Base-by-base conservation (phyloP, 2,113 vertebrate genomes). In the Trematomus loennbergii region DNA sequence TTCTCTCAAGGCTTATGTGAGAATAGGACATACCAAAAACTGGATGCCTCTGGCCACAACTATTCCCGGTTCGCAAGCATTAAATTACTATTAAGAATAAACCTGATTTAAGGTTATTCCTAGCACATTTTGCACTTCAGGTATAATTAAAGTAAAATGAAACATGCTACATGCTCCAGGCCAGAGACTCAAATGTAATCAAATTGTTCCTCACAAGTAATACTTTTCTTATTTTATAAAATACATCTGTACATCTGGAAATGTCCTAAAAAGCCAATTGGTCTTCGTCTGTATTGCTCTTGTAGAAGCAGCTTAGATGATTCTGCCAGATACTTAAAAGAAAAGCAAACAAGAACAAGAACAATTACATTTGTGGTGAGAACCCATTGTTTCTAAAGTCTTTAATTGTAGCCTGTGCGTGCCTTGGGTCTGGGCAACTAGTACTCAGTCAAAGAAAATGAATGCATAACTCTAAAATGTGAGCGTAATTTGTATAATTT, bases 401-500 rank as follows among this genome's bases (percentile, higher is more conserved):
- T 69, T 83, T 67, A 64, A 86, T 88, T 50, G 82, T 12, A 74
- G 74, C 8, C 40, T 59, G 9, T 6, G 12, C 7, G 0, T 33
- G 79, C 36, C 46, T 72, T 1, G 2, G 9, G 15, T 75, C 72
- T 45, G n/a, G 16, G 25, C 11, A 71, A 72, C 48, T 43, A 22
- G n/a, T 58, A 48, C 8, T 81, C 79, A 65, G 75, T 54, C 40
- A 16, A 9, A 78, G 75, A 79, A 50, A 74, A 84, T 65, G 12
- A 87, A 48, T 65, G 3, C 43, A 5, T 62, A 45, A 53, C 64
- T 58, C 29, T 4, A 40, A 22, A 70, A 61, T 6, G 3, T 8
- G n/a, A 75, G 59, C 65, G 16, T 63, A 46, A 75, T 81, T 81
- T 70, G 67, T 81, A 45, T 85, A 67, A 81, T 86, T 87, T 71